Evolutionary conservation across 2,888 invertebrate genomes (phyloP).

Genomic region (Eurytoma californica): DNA sequence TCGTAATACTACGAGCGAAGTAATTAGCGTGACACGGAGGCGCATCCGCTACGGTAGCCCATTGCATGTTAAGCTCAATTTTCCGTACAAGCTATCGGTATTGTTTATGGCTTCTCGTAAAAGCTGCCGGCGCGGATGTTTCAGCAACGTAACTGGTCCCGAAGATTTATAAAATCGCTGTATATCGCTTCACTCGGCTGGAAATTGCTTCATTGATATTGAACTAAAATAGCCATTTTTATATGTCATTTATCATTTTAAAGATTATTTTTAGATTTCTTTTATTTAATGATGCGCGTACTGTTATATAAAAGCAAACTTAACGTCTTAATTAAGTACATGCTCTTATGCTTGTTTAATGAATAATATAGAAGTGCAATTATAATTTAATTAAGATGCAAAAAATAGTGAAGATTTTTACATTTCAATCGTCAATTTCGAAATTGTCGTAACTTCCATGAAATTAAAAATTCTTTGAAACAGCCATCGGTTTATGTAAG

Average conservation of each 20-base stretch:
- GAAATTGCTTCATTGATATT: no score
- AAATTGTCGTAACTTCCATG: not conserved
- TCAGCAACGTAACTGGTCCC: no score
- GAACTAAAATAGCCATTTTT: no score
- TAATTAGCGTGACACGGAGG: not conserved
- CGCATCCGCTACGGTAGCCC: not conserved
- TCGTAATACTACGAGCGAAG: not conserved
- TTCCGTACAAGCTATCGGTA: conserved; percentile 22
- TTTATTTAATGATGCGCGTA: no score
- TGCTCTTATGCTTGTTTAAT: no score
- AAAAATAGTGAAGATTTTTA: not conserved
- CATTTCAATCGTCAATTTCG: conserved; percentile 18
- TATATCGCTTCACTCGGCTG: no score
- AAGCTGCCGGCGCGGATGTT: not conserved
- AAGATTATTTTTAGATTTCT: no score
- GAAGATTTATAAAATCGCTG: no score
- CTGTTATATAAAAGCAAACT: no score
- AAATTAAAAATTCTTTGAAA: not conserved
- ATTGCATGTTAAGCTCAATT: conserved; percentile 8
- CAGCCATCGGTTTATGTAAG: not conserved
- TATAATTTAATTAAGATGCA: not conserved
- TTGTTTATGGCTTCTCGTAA: conserved; percentile 24
- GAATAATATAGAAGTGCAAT: no score
- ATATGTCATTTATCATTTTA: no score
- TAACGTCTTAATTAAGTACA: no score